Evolutionary conservation across 1,140 invertebrate genomes (phyloP).

Genomic region (Chironomus tepperi): DNA sequence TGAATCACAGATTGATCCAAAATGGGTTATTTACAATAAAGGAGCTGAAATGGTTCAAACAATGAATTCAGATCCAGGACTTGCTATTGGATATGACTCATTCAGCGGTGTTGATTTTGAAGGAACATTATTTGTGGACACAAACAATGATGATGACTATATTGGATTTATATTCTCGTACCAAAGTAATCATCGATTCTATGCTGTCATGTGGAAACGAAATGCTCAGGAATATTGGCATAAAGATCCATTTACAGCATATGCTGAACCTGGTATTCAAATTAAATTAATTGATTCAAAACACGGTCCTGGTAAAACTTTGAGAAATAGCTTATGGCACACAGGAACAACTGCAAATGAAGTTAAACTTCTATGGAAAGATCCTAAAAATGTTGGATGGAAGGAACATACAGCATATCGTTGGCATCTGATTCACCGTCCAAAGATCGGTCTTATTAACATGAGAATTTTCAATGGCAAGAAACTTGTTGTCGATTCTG

Average conservation of each 20-base stretch:
- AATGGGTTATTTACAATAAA: conserved; percentile 88
- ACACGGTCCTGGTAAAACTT: conserved; percentile 81
- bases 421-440: conserved; percentile 86
- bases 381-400: conserved; percentile 83
- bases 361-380: conserved; percentile 88
- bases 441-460: conserved; percentile 84
- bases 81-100: conserved; percentile 84
- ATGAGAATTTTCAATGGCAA: conserved; percentile 78
- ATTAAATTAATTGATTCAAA: conserved; percentile 83
- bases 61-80: conserved; percentile 89
- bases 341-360: conserved; percentile 81
- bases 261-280: conserved; percentile 88
- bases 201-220: conserved; percentile 97
- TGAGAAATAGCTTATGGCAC: conserved; percentile 91
- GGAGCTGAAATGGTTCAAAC: conserved; percentile 95
- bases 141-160: conserved; percentile 92
- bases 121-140: conserved; percentile 91
- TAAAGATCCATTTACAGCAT: conserved; percentile 77
- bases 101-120: conserved; percentile 94
- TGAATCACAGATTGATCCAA: conserved; percentile 86
- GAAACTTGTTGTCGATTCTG: conserved; percentile 81
- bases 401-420: conserved; percentile 85
- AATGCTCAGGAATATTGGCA: conserved; percentile 90
- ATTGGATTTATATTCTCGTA: conserved; percentile 93
- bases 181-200: conserved; percentile 89